These are phyloP conservation scores for Cirrhinus mrigala DNA, from an alignment of 2,797 vertebrate genomes.

Conservation along the genomic window DNA sequence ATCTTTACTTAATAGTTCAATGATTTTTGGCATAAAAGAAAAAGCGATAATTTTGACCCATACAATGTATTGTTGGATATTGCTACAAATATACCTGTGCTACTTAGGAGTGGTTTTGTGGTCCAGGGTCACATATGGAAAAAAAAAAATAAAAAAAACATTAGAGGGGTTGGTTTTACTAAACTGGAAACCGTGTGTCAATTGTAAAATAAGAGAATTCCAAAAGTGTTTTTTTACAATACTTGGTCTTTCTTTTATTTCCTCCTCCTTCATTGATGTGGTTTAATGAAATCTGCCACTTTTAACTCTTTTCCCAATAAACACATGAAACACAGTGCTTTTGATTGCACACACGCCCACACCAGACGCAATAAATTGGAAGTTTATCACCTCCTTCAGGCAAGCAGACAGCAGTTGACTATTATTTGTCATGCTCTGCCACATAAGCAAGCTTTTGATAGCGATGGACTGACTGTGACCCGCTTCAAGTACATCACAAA, in stretches of 20 bases:
- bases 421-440: slow-evolving; percentile 25
- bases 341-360: slow-evolving; percentile 4
- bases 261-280: slow-evolving; percentile 1
- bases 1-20: too few species aligned
- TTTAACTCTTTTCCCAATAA: slow-evolving; percentile 32
- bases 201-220: slow-evolving; percentile 3
- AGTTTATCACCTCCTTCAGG: slow-evolving; percentile 12
- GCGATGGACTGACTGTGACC: neutral
- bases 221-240: neutral
- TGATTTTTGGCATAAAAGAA: too few species aligned
- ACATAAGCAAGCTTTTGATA: slow-evolving; percentile 32
- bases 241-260: slow-evolving; percentile 7
- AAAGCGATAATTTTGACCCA: too few species aligned
- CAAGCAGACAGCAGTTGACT: slow-evolving; percentile 26
- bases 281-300: neutral
- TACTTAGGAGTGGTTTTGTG: too few species aligned
- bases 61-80: too few species aligned
- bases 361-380: slow-evolving; percentile 14
- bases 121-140: too few species aligned
- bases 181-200: neutral
- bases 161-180: neutral
- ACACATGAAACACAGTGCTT: neutral
- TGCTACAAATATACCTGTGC: too few species aligned
- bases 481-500: neutral
- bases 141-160: too few species aligned